Evolutionary conservation across 2,888 invertebrate species (phyloP), one percentile per base, ranked within the genome.

Genomic region (Oscheius sp.): DNA sequence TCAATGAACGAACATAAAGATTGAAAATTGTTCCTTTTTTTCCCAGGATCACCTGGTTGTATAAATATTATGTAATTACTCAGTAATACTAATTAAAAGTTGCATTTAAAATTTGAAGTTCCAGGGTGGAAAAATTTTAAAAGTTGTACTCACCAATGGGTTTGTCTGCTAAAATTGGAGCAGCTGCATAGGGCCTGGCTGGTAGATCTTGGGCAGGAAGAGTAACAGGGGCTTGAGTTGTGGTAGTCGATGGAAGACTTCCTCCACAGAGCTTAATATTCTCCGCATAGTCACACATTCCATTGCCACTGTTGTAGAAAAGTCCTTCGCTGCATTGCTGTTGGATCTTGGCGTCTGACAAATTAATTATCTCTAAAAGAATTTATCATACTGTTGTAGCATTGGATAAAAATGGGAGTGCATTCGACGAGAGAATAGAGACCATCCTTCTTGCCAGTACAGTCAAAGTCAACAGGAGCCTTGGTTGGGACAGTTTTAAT

Each of bases 401-500:
- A 78, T 45, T 78, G 78, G 63, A 73, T 72, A 63, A 71, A 78
- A 30, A 68, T 61, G 26, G 44, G 36, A 8, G 78, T 63, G 68
- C 78, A 78, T n/a, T 70, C 69, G 30, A 68, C 68, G 6, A 76
- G 67, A 54, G 70, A 65, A 49, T 76, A 78, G 69, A 78, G 71
- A 22, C 78, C 78, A 61, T 78, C 78, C 9, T 59, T 49, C 17
- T 71, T 66, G 20, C 59, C 59, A 14, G 45, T 41, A 56, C 74
- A 75, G n/a, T 70, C 64, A 70, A 74, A 74, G 0, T 59, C 17
- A 14, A 14, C 12, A 50, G 61, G 22, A 6, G n/a, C 17, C 1
- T 32, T 32, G 20, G 54, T 32, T 28, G 50, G 50, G 36, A 36
- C 33, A 20, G n/a, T 32, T 26, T 28, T 20, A 36, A n/a, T 26